Evolutionary conservation across 2,888 invertebrate species (phyloP).

Genomic region (Andrena praecox): DNA sequence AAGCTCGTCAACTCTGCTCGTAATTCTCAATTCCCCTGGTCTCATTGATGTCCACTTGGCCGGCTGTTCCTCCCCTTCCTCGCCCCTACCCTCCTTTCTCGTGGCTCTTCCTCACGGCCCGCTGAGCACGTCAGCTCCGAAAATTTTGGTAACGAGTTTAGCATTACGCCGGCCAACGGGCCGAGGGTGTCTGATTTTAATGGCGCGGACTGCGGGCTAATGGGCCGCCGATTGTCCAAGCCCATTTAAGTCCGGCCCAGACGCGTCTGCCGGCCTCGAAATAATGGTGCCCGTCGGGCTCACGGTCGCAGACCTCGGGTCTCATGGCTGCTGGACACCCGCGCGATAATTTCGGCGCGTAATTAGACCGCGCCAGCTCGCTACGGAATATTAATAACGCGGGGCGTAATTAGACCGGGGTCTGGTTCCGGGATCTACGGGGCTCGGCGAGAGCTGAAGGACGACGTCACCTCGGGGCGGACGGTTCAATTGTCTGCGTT

Average conservation of each 20-base stretch:
- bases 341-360: conserved; percentile 65
- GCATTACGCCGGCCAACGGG: conserved; percentile 71
- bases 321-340: conserved; percentile 38
- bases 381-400: conserved; percentile 66
- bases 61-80: conserved; percentile 16
- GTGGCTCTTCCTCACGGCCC: conserved; percentile 69
- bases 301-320: conserved; percentile 40
- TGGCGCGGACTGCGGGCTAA: conserved; percentile 76
- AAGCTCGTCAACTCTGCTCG: conserved; percentile 19
- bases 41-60: conserved; percentile 39
- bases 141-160: conserved; percentile 81
- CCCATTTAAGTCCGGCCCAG: conserved; percentile 74
- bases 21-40: conserved; percentile 33
- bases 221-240: conserved; percentile 79
- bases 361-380: conserved; percentile 55
- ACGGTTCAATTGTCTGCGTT: no score
- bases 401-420: conserved; percentile 45
- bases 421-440: conserved; percentile 61
- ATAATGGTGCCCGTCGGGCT: conserved; percentile 67
- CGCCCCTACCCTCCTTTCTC: not conserved
- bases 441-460: no score
- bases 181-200: conserved; percentile 82
- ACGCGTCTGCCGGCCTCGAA: conserved; percentile 70
- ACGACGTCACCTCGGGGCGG: no score
- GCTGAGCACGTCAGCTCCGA: conserved; percentile 76